Evolutionary conservation across 2,888 invertebrate species (phyloP), one percentile per base, ranked within the genome.

Genomic region (Anthrax anthrax): DNA sequence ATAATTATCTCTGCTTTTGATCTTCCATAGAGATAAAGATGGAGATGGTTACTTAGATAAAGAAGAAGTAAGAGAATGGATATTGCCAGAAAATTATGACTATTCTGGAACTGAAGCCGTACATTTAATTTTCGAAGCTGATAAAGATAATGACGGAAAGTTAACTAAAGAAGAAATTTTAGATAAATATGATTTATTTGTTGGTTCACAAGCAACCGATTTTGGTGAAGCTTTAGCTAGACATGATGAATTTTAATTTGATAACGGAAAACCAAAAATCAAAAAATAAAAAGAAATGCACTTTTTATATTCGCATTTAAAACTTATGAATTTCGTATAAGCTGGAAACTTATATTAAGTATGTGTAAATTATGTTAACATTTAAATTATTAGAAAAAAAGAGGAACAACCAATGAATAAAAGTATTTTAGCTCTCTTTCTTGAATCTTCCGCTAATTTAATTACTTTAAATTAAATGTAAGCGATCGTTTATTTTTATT

Each of bases 131-230:
- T 89, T 85, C 69, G 94, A 96, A 65, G 88, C 95, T 1, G 98
- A 98, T 69, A 71, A 75, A 0, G 86, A 98, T 70, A 82, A 84
- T 12, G 97, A 98, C 69, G 86, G 89, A 57, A 80, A 82, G 60
- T 74, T 98, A 27, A 87, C 86, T 10, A 87, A 85, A 65, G 79
- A 81, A 0, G 97, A 98, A 70, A 81, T 98, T 32, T 67, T 97
- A 19, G 82, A 84, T 46, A 96, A 97, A 64, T 96, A 96, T 64
- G 97, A 98, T 67, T 72, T 96, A 12, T 98, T 97, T 68, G 97
- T 97, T 5, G 97, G 97, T 36, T 96, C 96, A 0, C 97, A 98
- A 66, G 97, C 95, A 2, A 98, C 97, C 0, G 97, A 98, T 71
- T 98, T 96, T 65, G 97, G 98, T 1, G 95, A 97, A 64, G 95